phyloP scores from a whole-genome alignment of 2,797 vertebrate genomes.

The Phrynocephalus vlangalii region DNA sequence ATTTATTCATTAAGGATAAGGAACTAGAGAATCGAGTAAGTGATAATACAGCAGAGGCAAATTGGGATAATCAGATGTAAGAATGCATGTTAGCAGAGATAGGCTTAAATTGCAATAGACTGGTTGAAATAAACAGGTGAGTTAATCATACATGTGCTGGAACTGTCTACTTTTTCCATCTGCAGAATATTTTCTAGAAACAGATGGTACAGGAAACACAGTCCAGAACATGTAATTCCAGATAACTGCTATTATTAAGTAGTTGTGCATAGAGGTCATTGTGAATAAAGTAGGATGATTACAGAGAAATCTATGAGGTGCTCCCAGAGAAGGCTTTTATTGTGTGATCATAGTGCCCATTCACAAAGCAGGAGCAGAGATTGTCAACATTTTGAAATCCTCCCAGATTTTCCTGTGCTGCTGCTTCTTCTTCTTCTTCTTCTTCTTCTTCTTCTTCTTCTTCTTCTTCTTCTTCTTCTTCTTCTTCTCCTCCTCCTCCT shows the following conservation, averaged over 20 bases:
- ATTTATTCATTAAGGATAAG: slow-evolving; percentile 87
- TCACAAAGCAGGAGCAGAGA: background rate
- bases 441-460: background rate
- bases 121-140: background rate
- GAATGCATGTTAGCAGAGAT: background rate
- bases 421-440: background rate
- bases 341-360: background rate
- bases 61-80: background rate
- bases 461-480: background rate
- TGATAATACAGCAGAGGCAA: slow-evolving; percentile 26
- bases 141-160: background rate
- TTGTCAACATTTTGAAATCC: too few species aligned
- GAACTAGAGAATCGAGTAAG: slow-evolving; percentile 85
- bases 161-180: background rate
- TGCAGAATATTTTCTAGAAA: background rate
- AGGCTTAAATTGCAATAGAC: background rate
- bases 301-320: background rate
- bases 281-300: slow-evolving; percentile 31
- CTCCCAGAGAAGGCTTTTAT: background rate
- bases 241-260: slow-evolving; percentile 17
- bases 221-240: background rate
- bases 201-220: background rate
- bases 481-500: background rate
- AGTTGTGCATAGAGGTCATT: background rate
- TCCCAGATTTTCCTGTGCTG: background rate